Percentiles rank a stretch among this genome's conserved stretches.
These are phyloP conservation scores for Lutjanus campechanus DNA, from an alignment of 2,797 vertebrate species.

Conservation along the genomic window DNA sequence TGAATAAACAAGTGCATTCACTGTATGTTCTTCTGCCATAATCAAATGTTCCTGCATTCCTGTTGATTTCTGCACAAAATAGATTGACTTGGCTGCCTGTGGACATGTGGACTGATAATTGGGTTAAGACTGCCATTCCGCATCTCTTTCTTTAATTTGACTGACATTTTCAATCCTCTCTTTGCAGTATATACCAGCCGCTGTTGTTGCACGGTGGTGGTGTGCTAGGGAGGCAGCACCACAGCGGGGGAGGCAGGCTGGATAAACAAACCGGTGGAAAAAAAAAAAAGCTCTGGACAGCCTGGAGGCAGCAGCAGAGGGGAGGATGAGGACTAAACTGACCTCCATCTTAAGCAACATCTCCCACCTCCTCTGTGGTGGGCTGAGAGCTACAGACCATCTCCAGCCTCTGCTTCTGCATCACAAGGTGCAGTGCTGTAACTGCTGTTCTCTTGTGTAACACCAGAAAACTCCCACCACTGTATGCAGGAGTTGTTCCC, in stretches of 20 bases:
- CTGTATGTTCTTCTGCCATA: background rate
- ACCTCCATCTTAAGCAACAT: constrained; percentile 65
- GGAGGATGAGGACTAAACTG: constrained; percentile 59
- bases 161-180: constrained; percentile 28
- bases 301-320: constrained; percentile 73
- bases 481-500: background rate
- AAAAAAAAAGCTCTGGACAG: constrained; percentile 56
- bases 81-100: background rate
- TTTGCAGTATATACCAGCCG: constrained; percentile 19
- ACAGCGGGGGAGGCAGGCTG: constrained; percentile 67
- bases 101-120: constrained; percentile 17
- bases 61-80: constrained; percentile 7
- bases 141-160: constrained; percentile 32
- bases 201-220: constrained; percentile 24
- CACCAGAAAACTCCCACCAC: background rate
- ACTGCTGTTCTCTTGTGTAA: constrained; percentile 46
- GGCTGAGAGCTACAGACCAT: constrained; percentile 58
- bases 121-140: background rate
- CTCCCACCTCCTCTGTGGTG: constrained; percentile 73
- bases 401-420: constrained; percentile 57
- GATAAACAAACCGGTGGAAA: constrained; percentile 69
- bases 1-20: background rate
- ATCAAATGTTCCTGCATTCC: constrained; percentile 2
- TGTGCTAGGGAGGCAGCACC: constrained; percentile 52
- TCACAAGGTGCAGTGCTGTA: constrained; percentile 26